Evolutionary conservation across 2,797 vertebrate species (phyloP).

Genomic region (Hyperoplus lanceolatus): DNA sequence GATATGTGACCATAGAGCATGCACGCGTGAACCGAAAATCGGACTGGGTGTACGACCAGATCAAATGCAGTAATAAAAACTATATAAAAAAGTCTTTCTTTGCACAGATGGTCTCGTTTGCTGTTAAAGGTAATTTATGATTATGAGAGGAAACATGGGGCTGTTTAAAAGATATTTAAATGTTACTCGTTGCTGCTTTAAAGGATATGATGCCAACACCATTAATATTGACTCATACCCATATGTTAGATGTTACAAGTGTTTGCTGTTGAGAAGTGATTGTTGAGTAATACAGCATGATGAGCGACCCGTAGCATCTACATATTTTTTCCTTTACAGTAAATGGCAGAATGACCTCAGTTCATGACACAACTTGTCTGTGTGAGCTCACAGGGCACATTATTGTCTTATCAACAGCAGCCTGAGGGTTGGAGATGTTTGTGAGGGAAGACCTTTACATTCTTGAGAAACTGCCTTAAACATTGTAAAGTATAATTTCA

Average conservation of each 20-base stretch:
- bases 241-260: neutral
- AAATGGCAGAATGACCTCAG: neutral
- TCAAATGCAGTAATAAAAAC: too few species aligned
- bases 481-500: too few species aligned
- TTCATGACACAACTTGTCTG: slow-evolving; percentile 35
- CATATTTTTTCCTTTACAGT: neutral
- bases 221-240: neutral
- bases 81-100: too few species aligned
- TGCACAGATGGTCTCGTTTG: too few species aligned
- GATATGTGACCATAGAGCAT: too few species aligned
- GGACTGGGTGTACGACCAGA: too few species aligned
- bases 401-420: slow-evolving; percentile 2
- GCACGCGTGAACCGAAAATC: too few species aligned
- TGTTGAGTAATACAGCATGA: neutral
- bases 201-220: neutral
- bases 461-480: neutral
- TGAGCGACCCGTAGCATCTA: neutral
- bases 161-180: too few species aligned
- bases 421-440: slow-evolving; percentile 13
- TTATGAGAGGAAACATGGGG: too few species aligned
- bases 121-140: too few species aligned
- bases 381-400: neutral
- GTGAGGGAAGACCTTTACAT: neutral
- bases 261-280: neutral
- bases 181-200: too few species aligned